Evolutionary conservation across 1,140 invertebrate species (phyloP).

Genomic region (Wiebesia pumilae): DNA sequence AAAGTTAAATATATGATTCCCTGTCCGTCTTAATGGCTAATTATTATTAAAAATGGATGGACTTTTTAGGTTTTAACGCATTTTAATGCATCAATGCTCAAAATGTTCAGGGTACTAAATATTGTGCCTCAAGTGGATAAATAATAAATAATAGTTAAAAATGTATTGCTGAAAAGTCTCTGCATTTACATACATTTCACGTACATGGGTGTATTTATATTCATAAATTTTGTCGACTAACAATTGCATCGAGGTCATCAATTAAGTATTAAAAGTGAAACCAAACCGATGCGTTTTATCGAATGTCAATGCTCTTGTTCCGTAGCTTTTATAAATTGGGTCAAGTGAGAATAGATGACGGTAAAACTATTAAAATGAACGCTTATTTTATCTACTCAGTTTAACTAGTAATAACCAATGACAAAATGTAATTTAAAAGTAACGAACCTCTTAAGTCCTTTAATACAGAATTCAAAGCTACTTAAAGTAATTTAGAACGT

Average conservation of each 20-base stretch:
- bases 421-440: constrained; percentile 33
- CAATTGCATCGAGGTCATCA: neutral
- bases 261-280: neutral
- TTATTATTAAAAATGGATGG: too few relatives aligned
- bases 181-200: too few relatives aligned
- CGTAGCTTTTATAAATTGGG: constrained; percentile 34
- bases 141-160: too few relatives aligned
- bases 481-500: constrained; percentile 17
- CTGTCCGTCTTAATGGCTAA: too few relatives aligned
- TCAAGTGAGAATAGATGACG: constrained; percentile 50
- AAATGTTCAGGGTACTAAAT: too few relatives aligned
- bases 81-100: too few relatives aligned
- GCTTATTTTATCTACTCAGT: constrained; percentile 40
- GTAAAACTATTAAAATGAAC: constrained; percentile 43
- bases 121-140: too few relatives aligned
- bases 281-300: neutral
- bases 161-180: too few relatives aligned
- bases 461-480: constrained; percentile 1
- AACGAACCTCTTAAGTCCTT: constrained; percentile 22
- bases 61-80: too few relatives aligned
- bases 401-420: constrained; percentile 35
- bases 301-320: constrained; percentile 22
- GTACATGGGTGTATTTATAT: neutral
- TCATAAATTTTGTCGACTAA: neutral
- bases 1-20: too few relatives aligned